Evolutionary conservation across 1,140 invertebrate species (phyloP).

Genomic region (Drosophila tsacasi): DNA sequence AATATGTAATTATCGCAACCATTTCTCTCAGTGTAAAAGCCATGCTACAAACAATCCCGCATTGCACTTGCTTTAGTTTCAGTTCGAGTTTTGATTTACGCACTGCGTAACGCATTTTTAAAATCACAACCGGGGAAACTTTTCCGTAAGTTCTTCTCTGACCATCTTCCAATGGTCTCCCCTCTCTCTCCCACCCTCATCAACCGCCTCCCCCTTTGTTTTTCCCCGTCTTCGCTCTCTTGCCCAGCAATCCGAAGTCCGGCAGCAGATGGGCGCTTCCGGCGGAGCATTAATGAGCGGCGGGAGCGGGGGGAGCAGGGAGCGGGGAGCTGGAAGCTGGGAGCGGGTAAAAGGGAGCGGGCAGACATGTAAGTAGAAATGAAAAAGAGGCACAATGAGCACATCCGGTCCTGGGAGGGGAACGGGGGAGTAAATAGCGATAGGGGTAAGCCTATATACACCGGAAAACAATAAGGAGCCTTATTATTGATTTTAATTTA

Average conservation of each 20-base stretch:
- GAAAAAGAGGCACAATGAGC: conserved; percentile 69
- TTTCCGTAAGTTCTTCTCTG: conserved; percentile 30
- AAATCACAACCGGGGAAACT: conserved; percentile 31
- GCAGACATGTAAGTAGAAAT: conserved; percentile 60
- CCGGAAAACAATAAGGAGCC: not conserved
- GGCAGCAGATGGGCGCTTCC: conserved; percentile 47
- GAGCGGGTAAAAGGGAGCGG: conserved; percentile 18
- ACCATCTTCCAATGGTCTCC: conserved; percentile 9
- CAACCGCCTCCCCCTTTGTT: not conserved
- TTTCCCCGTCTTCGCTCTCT: no score
- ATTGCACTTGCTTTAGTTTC: conserved; percentile 37
- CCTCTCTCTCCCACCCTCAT: not conserved
- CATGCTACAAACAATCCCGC: conserved; percentile 17
- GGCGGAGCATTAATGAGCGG: conserved; percentile 45
- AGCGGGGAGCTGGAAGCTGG: not conserved
- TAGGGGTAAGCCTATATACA: conserved; percentile 31
- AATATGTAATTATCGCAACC: not conserved
- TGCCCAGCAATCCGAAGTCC: conserved; percentile 19
- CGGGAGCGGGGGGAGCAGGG: conserved; percentile 12
- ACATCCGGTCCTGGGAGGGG: conserved; percentile 55
- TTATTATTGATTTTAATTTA: not conserved
- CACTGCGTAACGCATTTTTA: conserved; percentile 49
- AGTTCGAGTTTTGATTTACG: conserved; percentile 46
- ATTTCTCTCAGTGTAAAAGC: conserved; percentile 11
- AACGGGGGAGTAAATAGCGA: conserved; percentile 26